These are phyloP conservation scores for Leptodirus hochenwartii DNA, from an alignment of 2,888 invertebrate genomes.

Conservation along the genomic window DNA sequence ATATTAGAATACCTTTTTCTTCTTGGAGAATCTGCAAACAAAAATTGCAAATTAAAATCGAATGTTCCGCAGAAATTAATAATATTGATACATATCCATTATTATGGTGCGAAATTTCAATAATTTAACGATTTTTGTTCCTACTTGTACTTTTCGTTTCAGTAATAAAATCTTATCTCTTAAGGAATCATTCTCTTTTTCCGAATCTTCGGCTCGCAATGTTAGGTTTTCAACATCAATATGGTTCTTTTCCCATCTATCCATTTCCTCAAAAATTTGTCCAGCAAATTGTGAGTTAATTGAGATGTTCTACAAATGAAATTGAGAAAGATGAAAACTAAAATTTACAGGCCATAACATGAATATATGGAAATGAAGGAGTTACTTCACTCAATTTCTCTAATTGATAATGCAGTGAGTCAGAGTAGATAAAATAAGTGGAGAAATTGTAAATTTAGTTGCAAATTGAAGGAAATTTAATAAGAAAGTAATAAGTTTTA, in stretches of 20 bases:
- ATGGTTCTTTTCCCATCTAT: slow-evolving; percentile 57
- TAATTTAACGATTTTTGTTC: background rate
- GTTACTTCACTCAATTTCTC: too few relatives aligned
- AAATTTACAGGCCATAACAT: too few relatives aligned
- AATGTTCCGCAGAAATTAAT: background rate
- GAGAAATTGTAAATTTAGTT: too few relatives aligned
- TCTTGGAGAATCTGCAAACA: slow-evolving; percentile 47
- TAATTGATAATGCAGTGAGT: too few relatives aligned
- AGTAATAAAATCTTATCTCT: slow-evolving; percentile 48
- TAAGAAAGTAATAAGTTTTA: too few relatives aligned
- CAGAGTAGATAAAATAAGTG: too few relatives aligned
- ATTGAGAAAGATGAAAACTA: too few relatives aligned
- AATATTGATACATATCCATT: background rate
- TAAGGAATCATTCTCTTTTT: slow-evolving; percentile 43
- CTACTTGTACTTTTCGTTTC: slow-evolving; percentile 55
- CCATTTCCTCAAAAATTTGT: slow-evolving; percentile 46
- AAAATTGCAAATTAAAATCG: slow-evolving; percentile 3
- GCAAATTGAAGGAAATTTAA: too few relatives aligned
- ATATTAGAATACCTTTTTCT: slow-evolving; percentile 54
- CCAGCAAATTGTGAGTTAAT: slow-evolving; percentile 45
- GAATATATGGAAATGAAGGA: too few relatives aligned
- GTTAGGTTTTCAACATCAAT: slow-evolving; percentile 64
- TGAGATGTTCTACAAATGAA: slow-evolving; percentile 37
- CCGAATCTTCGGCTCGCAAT: slow-evolving; percentile 48
- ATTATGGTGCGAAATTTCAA: background rate